A percentile compares a stretch with the other conserved stretches of the same genome.
Conservation (phyloP, 2,888 invertebrate species). For the Callyntrura guangdongensis region DNA sequence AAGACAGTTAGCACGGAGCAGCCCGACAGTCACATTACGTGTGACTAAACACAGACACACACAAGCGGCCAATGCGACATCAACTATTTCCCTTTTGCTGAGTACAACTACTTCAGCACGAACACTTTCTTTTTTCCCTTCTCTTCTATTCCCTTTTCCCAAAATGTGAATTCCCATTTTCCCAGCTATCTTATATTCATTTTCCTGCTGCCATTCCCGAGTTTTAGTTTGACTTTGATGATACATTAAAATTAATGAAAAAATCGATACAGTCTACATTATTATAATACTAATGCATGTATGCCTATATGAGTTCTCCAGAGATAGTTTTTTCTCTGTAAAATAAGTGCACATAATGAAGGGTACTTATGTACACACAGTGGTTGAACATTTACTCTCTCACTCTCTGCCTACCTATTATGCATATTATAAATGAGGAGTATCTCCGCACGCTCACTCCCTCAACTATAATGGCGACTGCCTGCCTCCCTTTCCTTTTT, state of each 20-base stretch:
- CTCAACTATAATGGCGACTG: conserved; percentile 9
- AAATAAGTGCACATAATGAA: conserved; percentile 43
- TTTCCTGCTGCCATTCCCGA: neutral
- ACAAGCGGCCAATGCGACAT: neutral
- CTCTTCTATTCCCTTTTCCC: too few relatives aligned
- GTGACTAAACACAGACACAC: neutral
- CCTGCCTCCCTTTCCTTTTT: too few relatives aligned
- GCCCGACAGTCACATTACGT: neutral
- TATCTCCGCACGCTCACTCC: neutral
- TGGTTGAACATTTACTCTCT: too few relatives aligned
- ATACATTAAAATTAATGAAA: conserved; percentile 69
- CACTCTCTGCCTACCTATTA: too few relatives aligned
- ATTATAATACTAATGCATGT: conserved; percentile 28
- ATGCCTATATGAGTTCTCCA: neutral
- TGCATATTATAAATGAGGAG: neutral
- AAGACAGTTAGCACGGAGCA: neutral
- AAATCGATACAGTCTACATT: conserved; percentile 46
- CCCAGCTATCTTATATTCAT: conserved; percentile 14
- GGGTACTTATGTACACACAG: neutral
- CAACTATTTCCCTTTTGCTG: neutral
- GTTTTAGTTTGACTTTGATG: conserved; percentile 47
- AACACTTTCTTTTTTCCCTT: conserved; percentile 4
- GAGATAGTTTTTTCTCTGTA: neutral
- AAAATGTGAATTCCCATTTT: conserved; percentile 5
- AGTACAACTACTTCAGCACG: conserved; percentile 44